These are phyloP conservation scores for Latrodectus hesperus DNA, from an alignment of 2,888 invertebrate genomes.

Conservation along the genomic window DNA sequence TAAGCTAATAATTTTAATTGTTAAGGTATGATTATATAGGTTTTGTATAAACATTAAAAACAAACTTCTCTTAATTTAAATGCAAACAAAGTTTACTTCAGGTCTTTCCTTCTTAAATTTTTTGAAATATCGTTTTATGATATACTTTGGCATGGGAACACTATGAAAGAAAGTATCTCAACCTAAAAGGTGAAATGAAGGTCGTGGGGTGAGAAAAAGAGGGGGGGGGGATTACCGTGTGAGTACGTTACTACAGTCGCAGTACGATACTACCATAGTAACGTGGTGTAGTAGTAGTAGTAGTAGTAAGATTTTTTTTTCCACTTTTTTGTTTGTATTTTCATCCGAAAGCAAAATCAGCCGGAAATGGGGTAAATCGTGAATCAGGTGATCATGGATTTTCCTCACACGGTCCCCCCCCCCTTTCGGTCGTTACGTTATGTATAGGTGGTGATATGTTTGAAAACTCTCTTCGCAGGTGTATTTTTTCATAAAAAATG, in stretches of 20 bases:
- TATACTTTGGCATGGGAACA: slow-evolving; percentile 30
- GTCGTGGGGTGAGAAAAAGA: slow-evolving; percentile 3
- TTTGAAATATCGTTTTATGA: too few species aligned
- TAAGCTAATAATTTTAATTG: too few species aligned
- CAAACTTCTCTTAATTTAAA: too few species aligned
- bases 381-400: slow-evolving; percentile 36
- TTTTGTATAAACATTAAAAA: too few species aligned
- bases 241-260: not conserved
- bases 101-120: too few species aligned
- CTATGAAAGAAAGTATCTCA: slow-evolving; percentile 24
- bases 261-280: slow-evolving; percentile 2
- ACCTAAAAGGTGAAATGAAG: slow-evolving; percentile 38
- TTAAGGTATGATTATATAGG: too few species aligned
- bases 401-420: slow-evolving; percentile 1
- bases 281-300: not conserved
- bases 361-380: slow-evolving; percentile 37
- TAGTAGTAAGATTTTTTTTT: not conserved
- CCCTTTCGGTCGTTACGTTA: not conserved
- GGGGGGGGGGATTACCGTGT: not conserved
- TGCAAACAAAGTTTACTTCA: too few species aligned
- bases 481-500: not conserved
- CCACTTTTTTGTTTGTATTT: slow-evolving; percentile 2
- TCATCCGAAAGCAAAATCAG: slow-evolving; percentile 21
- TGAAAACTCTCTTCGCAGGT: not conserved
- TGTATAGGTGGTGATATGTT: not conserved